Conservation (phyloP, 2,113 vertebrate genomes). For the Anoplopoma fimbria region DNA sequence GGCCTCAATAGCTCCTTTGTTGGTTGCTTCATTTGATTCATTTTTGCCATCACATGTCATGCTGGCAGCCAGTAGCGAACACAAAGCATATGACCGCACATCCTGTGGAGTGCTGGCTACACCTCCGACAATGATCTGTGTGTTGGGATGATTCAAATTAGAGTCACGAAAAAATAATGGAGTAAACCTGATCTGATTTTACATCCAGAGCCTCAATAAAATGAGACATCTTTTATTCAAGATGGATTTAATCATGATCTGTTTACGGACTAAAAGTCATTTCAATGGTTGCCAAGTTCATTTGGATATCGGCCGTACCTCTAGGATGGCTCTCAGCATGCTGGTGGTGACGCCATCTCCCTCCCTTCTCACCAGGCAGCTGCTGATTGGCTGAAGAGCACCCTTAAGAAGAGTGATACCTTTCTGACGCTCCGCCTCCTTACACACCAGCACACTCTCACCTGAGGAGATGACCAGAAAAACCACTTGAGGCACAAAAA, state of each 20-base stretch:
- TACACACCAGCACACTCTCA: constrained; percentile 96
- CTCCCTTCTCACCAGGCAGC: constrained; percentile 89
- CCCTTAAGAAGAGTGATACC: constrained; percentile 90
- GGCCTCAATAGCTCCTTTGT: constrained; percentile 87
- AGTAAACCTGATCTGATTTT: constrained; percentile 1
- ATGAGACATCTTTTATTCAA: background rate
- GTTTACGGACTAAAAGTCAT: background rate
- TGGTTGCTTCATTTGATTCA: constrained; percentile 51
- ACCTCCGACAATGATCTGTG: constrained; percentile 93
- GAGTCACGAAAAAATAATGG: background rate
- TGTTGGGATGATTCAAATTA: constrained; percentile 38
- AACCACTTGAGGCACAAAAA: background rate
- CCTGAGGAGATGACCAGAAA: constrained; percentile 77
- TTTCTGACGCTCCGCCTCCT: constrained; percentile 91
- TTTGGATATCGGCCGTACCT: constrained; percentile 81
- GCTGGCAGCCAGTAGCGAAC: constrained; percentile 91
- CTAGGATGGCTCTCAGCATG: constrained; percentile 96
- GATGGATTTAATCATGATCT: background rate
- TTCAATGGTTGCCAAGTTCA: background rate
- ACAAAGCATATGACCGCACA: constrained; percentile 90
- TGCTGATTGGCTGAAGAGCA: constrained; percentile 90
- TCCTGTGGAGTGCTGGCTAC: constrained; percentile 91
- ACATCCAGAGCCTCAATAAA: background rate
- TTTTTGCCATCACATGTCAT: constrained; percentile 46
- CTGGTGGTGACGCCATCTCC: constrained; percentile 91